These are phyloP conservation scores for Corvus cornix DNA, from an alignment of 2,113 vertebrate genomes.

Conservation along the genomic window DNA sequence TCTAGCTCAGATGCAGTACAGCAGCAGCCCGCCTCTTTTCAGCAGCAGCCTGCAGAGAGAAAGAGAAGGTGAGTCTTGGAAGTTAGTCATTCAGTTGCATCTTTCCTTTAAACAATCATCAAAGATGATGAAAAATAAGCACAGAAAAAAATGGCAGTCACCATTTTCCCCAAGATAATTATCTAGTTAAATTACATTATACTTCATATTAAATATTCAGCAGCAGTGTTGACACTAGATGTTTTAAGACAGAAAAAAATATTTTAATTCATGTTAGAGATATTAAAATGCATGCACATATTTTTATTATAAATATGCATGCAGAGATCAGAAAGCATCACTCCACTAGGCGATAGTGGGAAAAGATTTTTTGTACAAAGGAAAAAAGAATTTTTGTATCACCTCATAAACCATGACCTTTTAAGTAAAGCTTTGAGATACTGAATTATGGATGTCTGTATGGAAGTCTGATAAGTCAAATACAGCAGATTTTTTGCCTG, in stretches of 20 bases:
- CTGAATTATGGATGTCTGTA: neutral
- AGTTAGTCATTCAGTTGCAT: neutral
- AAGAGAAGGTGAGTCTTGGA: neutral
- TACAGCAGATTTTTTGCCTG: neutral
- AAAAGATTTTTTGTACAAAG: neutral
- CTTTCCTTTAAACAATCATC: constrained; percentile 6
- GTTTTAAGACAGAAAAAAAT: neutral
- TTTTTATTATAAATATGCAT: neutral
- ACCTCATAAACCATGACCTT: neutral
- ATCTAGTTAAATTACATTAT: constrained; percentile 6
- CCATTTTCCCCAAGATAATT: neutral
- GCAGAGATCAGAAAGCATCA: constrained; percentile 2
- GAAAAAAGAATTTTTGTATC: neutral
- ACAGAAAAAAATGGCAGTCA: neutral
- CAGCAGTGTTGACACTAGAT: neutral
- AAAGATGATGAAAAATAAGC: constrained; percentile 15
- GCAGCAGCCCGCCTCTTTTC: neutral
- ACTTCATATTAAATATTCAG: constrained; percentile 15
- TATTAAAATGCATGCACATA: neutral
- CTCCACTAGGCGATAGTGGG: neutral
- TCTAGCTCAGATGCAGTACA: neutral
- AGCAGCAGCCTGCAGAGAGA: neutral
- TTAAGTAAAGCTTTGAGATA: neutral
- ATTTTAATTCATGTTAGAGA: neutral
- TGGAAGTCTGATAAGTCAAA: neutral